phyloP scores from a whole-genome alignment of 2,888 invertebrate species.

The Yponomeuta evonymella region DNA sequence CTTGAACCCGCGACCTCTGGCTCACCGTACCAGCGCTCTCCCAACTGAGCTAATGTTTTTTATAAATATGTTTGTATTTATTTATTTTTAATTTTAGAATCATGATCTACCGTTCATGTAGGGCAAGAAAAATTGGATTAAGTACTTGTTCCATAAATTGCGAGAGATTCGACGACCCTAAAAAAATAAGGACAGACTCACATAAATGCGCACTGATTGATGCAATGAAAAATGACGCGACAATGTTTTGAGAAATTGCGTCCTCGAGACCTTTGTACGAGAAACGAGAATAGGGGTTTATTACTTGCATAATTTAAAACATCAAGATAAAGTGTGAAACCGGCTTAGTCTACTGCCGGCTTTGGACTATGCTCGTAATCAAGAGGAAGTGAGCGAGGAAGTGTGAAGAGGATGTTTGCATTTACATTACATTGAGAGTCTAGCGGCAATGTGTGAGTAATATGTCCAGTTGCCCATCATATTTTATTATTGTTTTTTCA shows the following conservation, averaged over 20 bases:
- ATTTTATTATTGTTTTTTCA: too few species aligned
- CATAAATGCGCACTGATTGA: constrained; percentile 61
- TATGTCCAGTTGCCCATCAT: neutral
- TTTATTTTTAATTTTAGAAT: too few species aligned
- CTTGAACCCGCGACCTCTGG: too few species aligned
- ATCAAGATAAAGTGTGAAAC: constrained; percentile 39
- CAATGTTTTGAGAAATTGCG: constrained; percentile 72
- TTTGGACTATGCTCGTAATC: neutral
- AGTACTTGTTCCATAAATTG: neutral
- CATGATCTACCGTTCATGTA: too few species aligned
- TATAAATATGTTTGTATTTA: too few species aligned
- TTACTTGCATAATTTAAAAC: constrained; percentile 70
- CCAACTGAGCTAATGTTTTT: too few species aligned
- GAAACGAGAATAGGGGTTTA: constrained; percentile 58
- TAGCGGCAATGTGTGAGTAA: neutral
- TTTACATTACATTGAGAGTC: neutral
- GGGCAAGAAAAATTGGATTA: too few species aligned
- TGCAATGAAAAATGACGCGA: constrained; percentile 74
- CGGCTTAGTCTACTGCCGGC: constrained; percentile 42
- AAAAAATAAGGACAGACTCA: constrained; percentile 31
- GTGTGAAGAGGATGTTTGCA: neutral
- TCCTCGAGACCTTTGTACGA: constrained; percentile 50
- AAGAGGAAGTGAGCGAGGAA: neutral
- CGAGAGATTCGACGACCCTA: constrained; percentile 46
- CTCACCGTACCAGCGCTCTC: too few species aligned